phyloP scores from a whole-genome alignment of 2,113 vertebrate species.

The Perca flavescens region DNA sequence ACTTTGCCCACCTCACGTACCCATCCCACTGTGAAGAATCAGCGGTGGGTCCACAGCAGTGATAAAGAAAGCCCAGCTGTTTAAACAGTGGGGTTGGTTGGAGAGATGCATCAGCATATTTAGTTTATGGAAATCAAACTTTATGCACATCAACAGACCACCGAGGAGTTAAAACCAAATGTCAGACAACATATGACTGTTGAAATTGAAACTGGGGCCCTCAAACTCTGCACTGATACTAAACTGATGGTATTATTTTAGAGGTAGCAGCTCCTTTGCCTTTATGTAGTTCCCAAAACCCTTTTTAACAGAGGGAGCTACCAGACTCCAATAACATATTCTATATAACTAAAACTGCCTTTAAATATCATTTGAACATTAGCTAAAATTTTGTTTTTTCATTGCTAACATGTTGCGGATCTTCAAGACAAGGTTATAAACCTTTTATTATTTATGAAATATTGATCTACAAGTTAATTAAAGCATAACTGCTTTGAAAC shows the following conservation, averaged over 20 bases:
- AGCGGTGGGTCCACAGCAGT: conserved; percentile 84
- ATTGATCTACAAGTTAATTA: not conserved
- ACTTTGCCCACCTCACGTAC: conserved; percentile 52
- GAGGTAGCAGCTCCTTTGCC: no score
- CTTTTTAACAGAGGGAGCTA: not conserved
- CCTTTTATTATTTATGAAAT: not conserved
- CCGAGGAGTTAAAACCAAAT: not conserved
- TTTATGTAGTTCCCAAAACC: not conserved
- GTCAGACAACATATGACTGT: not conserved
- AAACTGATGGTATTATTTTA: not conserved
- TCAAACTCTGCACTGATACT: not conserved
- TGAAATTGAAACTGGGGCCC: not conserved
- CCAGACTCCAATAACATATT: not conserved
- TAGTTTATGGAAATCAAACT: conserved; percentile 45
- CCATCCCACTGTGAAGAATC: conserved; percentile 83
- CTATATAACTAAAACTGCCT: not conserved
- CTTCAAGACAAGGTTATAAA: not conserved
- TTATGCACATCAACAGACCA: conserved; percentile 27
- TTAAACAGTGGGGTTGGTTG: conserved; percentile 85
- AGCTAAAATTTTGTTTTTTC: not conserved
- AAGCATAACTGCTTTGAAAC: not conserved
- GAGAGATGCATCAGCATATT: conserved; percentile 53
- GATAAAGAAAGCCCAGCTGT: conserved; percentile 90
- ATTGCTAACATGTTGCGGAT: no score
- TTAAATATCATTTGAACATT: not conserved